Base-by-base conservation (phyloP, 1,140 invertebrate genomes). In the Lysiphlebus fabarum region DNA sequence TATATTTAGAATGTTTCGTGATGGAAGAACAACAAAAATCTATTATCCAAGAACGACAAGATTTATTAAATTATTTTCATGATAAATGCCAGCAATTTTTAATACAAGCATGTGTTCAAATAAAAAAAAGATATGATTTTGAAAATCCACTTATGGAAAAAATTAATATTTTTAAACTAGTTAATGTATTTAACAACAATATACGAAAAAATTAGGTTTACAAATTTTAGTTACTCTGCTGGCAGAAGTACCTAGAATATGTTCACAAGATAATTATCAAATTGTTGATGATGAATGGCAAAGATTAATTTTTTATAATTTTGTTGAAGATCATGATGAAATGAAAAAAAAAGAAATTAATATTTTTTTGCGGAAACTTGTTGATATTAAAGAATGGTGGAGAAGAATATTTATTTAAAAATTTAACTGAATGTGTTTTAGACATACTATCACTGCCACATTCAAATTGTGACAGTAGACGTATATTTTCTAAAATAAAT, bases 401-500 rank as follows among this genome's bases (percentile, higher is more conserved):
- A 33, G 40, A 26, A 6, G 38, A 33, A 17, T 43, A 11, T 43
- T 55, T 45, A 11, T 60, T 60, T 14, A 5, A 43, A 7, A 54
- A 53, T 26, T 12, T 60, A n/a, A 6, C 50, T 43, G 8, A 10
- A 11, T 49, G 3, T 36, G 58, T 56, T 10, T 44, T 58, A 9
- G 43, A 56, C 40, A 47, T 56, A 5, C 42, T 65, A 36, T 41
- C 59, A n/a, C 44, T 63, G 5, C 62, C 64, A 6, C 62, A 63
- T 58, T 45, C 62, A 6, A 65, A 61, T 53, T 58, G 58, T 6
- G 58, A 57, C 9, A 56, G 62, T 51, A 58, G 64, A 44, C 34
- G 58, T n/a, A 44, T 63, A 11, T 65, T 65, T 36, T 49, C 40
- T 11, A 55, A 56, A 43, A 43, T 65, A 6, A 65, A 65, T 57